Percentiles rank a stretch among this genome's conserved stretches.
These are phyloP conservation scores for Leuciscus idus DNA, from an alignment of 2,113 vertebrate species.

Conservation along the genomic window DNA sequence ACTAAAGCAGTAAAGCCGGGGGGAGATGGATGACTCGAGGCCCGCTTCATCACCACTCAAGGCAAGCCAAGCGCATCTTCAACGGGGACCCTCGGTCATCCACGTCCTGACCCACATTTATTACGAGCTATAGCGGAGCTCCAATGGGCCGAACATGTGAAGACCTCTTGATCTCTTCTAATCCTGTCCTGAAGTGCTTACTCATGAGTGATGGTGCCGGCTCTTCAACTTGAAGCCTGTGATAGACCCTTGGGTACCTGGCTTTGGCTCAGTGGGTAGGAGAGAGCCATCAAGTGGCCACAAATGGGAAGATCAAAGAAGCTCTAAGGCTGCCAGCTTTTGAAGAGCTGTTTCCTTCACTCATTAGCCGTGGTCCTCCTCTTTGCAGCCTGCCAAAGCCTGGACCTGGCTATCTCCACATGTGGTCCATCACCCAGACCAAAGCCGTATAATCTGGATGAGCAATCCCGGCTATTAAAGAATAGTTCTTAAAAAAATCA, in stretches of 20 bases:
- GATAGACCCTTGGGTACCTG: constrained; percentile 32
- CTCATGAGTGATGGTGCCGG: constrained; percentile 30
- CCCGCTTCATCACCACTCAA: constrained; percentile 55
- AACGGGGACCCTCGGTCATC: constrained; percentile 4
- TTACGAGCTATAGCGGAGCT: constrained; percentile 27
- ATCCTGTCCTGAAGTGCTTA: constrained; percentile 3
- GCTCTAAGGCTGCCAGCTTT: constrained; percentile 37
- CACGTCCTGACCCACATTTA: constrained; percentile 36
- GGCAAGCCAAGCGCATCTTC: constrained; percentile 36
- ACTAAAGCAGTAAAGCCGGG: constrained; percentile 61
- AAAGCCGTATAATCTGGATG: constrained; percentile 39
- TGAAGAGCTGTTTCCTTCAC: constrained; percentile 44
- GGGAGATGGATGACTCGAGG: constrained; percentile 67
- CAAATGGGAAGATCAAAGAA: constrained; percentile 52
- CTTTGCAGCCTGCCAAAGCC: constrained; percentile 31
- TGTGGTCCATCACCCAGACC: constrained; percentile 28
- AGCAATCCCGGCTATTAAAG: constrained; percentile 35
- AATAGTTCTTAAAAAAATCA: neutral
- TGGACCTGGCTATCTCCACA: constrained; percentile 20
- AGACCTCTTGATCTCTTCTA: constrained; percentile 18
- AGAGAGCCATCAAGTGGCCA: constrained; percentile 41
- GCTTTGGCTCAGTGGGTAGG: constrained; percentile 34
- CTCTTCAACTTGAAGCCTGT: constrained; percentile 10
- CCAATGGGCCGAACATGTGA: constrained; percentile 10
- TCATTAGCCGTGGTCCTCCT: constrained; percentile 45